Base-by-base conservation (phyloP, 2,888 invertebrate genomes). In the Hirtodrosophila trivittata region DNA sequence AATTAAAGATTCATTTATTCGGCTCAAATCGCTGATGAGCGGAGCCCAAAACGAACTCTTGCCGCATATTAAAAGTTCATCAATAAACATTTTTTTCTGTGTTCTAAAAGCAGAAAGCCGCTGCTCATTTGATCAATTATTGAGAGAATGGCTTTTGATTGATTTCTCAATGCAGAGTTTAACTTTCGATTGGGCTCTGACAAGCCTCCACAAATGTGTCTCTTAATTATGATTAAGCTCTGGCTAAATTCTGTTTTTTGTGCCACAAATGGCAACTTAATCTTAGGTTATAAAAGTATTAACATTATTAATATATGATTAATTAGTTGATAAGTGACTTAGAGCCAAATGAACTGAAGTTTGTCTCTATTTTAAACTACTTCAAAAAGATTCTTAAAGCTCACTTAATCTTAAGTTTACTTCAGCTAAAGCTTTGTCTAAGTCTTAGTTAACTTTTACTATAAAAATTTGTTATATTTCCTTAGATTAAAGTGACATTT, bases 1-100 rank as follows among this genome's bases (percentile, higher is more conserved):
- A 21, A 64, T 54, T 73, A 51, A 46, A 51, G 32, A 74, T 60
- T 63, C 43, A 63, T 62, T 66, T 74, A 57, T 70, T 57, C 56
- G 38, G n/a, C 35, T 26, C 12, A 25, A 41, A 21, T 26, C 32
- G 7, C 21, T 25, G 28, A 21, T 21, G 5, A 21, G 18, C 18
- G 2, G 3, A 21, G 18, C 5, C 5, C 5, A 21, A 21, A 21
- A 21, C 1, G 60, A 57, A 33, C 38, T 25, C 21, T 41, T 39
- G 41, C 21, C 28, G 42, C 42, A 38, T 33, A 64, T 72, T 72
- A 60, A 68, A 64, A 57, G 57, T 58, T 52, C 55, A 73, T 72
- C 43, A 70, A 60, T 66, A 39, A 55, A 68, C 41, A 21, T 21
- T 5, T 21, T 21, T 28, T 28, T 28, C 5, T 3, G n/a, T 13